phyloP scores from a whole-genome alignment of 2,888 invertebrate genomes.

The Fragum sueziense region DNA sequence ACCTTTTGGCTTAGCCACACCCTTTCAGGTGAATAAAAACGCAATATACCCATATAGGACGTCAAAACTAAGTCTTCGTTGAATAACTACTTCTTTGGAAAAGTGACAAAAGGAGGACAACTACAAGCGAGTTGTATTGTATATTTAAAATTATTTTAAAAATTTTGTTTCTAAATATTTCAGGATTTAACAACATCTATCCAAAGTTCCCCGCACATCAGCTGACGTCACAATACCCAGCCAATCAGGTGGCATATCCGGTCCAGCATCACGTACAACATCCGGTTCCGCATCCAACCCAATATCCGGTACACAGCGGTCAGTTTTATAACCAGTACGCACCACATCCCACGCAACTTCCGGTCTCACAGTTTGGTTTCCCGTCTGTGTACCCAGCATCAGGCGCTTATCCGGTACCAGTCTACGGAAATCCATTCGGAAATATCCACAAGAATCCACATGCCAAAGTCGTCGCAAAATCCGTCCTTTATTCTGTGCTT shows the following conservation, averaged over 20 bases:
- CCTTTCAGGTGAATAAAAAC: too few relatives aligned
- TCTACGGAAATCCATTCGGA: constrained; percentile 1
- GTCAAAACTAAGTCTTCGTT: too few relatives aligned
- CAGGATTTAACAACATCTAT: constrained; percentile 5
- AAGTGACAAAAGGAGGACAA: too few relatives aligned
- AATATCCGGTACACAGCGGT: not conserved
- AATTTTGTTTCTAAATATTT: too few relatives aligned
- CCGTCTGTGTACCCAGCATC: not conserved
- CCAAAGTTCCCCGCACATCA: too few relatives aligned
- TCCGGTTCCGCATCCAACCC: not conserved
- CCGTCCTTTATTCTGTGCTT: not conserved
- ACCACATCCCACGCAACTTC: not conserved
- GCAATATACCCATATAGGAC: too few relatives aligned
- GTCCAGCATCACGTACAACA: too few relatives aligned
- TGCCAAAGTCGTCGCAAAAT: constrained; percentile 4
- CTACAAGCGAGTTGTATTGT: too few relatives aligned
- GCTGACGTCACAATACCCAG: too few relatives aligned
- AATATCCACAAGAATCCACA: constrained; percentile 3
- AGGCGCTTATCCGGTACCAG: constrained; percentile 10
- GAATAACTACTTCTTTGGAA: too few relatives aligned
- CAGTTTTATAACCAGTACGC: not conserved
- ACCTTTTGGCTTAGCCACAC: too few relatives aligned
- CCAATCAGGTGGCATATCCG: not conserved
- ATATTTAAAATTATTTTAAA: too few relatives aligned
- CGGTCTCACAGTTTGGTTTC: not conserved